Evolutionary conservation across 1,140 invertebrate genomes (phyloP).

Genomic region (Drosophila funebris): DNA sequence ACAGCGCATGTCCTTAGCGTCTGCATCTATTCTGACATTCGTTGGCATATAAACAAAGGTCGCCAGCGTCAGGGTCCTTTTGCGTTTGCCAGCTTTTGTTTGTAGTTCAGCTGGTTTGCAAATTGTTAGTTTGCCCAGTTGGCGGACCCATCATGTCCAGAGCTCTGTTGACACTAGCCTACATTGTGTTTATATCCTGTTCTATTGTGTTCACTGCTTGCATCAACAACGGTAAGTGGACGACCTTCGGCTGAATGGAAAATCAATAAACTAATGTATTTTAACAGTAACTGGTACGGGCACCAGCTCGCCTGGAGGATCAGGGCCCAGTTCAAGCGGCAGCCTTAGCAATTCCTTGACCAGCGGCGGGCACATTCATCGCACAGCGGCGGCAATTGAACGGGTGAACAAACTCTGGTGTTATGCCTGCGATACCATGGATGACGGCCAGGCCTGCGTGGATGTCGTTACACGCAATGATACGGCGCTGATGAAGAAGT

Average conservation of each 20-base stretch:
- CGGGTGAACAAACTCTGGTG: conserved; percentile 90
- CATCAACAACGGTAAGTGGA: conserved; percentile 65
- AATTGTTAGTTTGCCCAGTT: neutral
- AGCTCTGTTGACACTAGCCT: conserved; percentile 58
- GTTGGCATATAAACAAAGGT: conserved; percentile 38
- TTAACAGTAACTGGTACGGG: conserved; percentile 82
- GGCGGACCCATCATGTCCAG: conserved; percentile 53
- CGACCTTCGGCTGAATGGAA: conserved; percentile 51
- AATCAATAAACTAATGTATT: conserved; percentile 64
- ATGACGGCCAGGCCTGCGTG: conserved; percentile 87
- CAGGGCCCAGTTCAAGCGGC: conserved; percentile 20
- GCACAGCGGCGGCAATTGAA: conserved; percentile 89
- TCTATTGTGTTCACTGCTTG: conserved; percentile 74
- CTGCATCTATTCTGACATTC: conserved; percentile 40
- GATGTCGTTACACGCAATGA: conserved; percentile 86
- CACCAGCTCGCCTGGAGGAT: conserved; percentile 84
- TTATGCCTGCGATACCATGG: conserved; percentile 91
- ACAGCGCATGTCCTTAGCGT: conserved; percentile 54
- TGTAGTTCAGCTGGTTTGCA: conserved; percentile 29
- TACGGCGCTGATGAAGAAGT: conserved; percentile 88
- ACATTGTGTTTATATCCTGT: conserved; percentile 65
- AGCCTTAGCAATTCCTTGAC: conserved; percentile 59
- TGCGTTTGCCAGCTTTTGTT: neutral
- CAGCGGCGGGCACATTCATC: conserved; percentile 85
- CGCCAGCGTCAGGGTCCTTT: neutral